Evolutionary conservation across 2,797 vertebrate genomes (phyloP), one percentile per base, ranked within the genome.

Genomic region (Paguma larvata): DNA sequence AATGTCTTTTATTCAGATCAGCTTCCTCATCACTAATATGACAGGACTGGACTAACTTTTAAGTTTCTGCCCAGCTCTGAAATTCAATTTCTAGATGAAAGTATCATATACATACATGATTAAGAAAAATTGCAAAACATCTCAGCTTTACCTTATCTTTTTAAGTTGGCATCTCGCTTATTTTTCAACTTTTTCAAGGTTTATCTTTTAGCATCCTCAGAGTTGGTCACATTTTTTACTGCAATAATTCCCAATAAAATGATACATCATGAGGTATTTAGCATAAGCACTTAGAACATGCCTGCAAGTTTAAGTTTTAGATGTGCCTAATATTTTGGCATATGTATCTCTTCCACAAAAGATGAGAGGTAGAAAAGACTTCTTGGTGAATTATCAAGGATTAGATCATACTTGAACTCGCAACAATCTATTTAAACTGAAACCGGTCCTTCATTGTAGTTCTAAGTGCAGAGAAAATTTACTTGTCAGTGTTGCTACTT

Each of bases 71-170:
- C 16, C 79, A 91, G 62, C 34, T 94, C 65, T 84, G 77, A 93
- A 90, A 73, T 85, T 95, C 72, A 91, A n/a, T 79, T 82, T 91
- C 62, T 89, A 70, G 19, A 87, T 30, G 48, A 65, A 95, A 79
- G 16, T 67, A 75, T 48, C 32, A 56, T 34, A 95, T 38, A 46
- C 56, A 48, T 73, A 91, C 67, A 59, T 27, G 70, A 68, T n/a
- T 34, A 51, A 34, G 34, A 93, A 85, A 83, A 59, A 46, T 14
- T 88, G 16, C 13, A 46, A 82, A 84, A 51, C 72, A 34, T 21
- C 41, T 72, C 46, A 91, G 48, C 6, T 89, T 83, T 89, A 25
- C 21, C 16, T 89, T 65, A 9, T 62, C 9, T 84, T 83, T 87
- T 72, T 77, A 38, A 91, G 59, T 93, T 75, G 79, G n/a, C 4